Conservation (phyloP, 2,113 vertebrate species). For the Hiodon tergisus region DNA sequence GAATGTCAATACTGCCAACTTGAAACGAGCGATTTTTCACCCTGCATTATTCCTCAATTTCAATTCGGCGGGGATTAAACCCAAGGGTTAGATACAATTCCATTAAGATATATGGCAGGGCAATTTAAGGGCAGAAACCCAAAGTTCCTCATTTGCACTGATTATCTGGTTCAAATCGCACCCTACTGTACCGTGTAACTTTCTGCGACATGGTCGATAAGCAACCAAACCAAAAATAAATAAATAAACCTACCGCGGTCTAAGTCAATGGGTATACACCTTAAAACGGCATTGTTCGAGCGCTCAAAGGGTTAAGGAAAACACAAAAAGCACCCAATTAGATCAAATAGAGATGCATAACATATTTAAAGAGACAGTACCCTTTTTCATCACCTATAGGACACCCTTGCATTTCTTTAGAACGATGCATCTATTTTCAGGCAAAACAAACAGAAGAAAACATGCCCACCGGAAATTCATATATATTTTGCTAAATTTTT, state of each 20-base stretch:
- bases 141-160: too few species aligned
- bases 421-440: not conserved
- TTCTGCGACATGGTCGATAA: not conserved
- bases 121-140: too few species aligned
- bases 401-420: not conserved
- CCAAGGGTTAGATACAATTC: not conserved
- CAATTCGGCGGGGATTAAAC: too few species aligned
- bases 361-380: conserved; percentile 82
- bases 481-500: conserved; percentile 46
- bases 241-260: not conserved
- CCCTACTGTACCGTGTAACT: too few species aligned
- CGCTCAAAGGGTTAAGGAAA: conserved; percentile 76
- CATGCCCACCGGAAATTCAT: not conserved
- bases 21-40: too few species aligned
- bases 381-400: conserved; percentile 47
- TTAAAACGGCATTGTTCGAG: conserved; percentile 54
- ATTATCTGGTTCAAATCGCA: too few species aligned
- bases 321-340: conserved; percentile 44
- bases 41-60: too few species aligned
- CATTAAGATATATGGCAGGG: too few species aligned
- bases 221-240: not conserved
- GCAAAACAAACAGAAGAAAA: conserved; percentile 1
- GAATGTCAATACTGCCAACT: too few species aligned
- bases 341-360: conserved; percentile 38
- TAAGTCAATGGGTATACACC: not conserved